Evolutionary conservation across 1,140 invertebrate genomes (phyloP).

Genomic region (Drosophila virilis): DNA sequence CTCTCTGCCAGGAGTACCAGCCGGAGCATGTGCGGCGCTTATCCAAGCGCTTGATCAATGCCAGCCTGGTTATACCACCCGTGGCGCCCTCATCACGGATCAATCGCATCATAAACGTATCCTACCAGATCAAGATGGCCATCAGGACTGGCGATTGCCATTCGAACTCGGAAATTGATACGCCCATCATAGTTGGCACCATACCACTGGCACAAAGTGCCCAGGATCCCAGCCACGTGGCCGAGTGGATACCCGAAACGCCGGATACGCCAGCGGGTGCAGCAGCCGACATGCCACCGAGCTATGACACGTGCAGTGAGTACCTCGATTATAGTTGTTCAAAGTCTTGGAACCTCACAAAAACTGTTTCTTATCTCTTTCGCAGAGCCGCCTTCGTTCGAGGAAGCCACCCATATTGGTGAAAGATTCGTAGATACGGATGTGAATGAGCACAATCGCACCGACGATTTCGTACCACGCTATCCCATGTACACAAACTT

Average conservation of each 20-base stretch:
- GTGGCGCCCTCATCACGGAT: conserved; percentile 83
- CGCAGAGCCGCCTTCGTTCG: conserved; percentile 73
- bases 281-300: conserved; percentile 60
- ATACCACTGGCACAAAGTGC: conserved; percentile 67
- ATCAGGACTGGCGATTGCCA: conserved; percentile 61
- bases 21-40: conserved; percentile 55
- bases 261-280: conserved; percentile 68
- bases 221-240: conserved; percentile 41
- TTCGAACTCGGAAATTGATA: conserved; percentile 44
- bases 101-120: conserved; percentile 52
- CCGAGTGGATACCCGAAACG: conserved; percentile 65
- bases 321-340: neutral
- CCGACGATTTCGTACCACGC: conserved; percentile 69
- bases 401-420: conserved; percentile 61
- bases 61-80: conserved; percentile 57
- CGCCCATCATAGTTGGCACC: conserved; percentile 72
- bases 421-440: conserved; percentile 71
- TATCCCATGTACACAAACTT: conserved; percentile 80
- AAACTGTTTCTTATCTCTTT: neutral
- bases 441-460: conserved; percentile 62
- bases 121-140: conserved; percentile 52
- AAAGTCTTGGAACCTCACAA: neutral
- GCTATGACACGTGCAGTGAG: conserved; percentile 70
- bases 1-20: conserved; percentile 27
- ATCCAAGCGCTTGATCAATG: conserved; percentile 61